Percentiles rank a stretch among this genome's conserved stretches.
Evolutionary conservation across 1,140 invertebrate species (phyloP).

Genomic region (Atopsyche davidsoni): DNA sequence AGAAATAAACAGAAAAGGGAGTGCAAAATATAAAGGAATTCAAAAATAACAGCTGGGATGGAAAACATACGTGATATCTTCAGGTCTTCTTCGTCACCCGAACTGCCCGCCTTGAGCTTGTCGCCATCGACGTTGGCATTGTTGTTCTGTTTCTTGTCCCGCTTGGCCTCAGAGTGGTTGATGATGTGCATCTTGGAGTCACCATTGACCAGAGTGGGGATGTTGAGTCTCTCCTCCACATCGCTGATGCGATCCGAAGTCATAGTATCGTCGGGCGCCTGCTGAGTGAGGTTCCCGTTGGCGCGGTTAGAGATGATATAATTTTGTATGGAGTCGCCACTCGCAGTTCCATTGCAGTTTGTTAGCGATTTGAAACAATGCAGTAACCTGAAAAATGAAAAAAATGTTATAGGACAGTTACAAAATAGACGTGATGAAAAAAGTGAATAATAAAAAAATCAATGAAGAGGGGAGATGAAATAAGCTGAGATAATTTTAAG

Average conservation of each 20-base stretch:
- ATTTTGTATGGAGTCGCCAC: constrained; percentile 32
- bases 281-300: constrained; percentile 23
- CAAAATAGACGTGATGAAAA: too few species aligned
- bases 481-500: too few species aligned
- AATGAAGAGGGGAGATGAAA: too few species aligned
- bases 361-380: constrained; percentile 54
- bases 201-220: constrained; percentile 21
- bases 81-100: constrained; percentile 44
- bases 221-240: constrained; percentile 20
- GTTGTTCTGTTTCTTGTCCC: constrained; percentile 23
- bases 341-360: constrained; percentile 46
- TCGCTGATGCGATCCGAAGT: constrained; percentile 25
- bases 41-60: too few species aligned
- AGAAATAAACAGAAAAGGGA: too few species aligned
- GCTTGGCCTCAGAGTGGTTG: constrained; percentile 21
- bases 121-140: constrained; percentile 24
- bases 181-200: constrained; percentile 28
- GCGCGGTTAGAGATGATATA: constrained; percentile 43
- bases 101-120: constrained; percentile 37
- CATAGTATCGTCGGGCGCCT: constrained; percentile 16
- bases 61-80: constrained; percentile 45
- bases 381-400: constrained; percentile 44
- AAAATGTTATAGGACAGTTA: too few species aligned
- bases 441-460: too few species aligned
- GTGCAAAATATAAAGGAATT: too few species aligned